These are phyloP conservation scores for Corvus moneduloides DNA, from an alignment of 2,113 vertebrate genomes.

Conservation along the genomic window DNA sequence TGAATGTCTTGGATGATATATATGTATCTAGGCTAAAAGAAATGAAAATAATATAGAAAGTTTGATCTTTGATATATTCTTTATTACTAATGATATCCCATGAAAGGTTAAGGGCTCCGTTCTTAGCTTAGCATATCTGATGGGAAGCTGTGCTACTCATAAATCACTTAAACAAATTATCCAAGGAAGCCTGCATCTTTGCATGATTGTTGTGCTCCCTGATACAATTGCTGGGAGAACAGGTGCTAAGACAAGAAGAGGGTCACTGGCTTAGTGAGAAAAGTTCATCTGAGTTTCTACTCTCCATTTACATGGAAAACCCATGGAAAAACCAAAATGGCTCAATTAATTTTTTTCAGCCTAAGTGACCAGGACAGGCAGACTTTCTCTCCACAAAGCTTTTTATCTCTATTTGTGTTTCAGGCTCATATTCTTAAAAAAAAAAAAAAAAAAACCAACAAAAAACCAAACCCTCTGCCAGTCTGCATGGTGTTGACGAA, in stretches of 20 bases:
- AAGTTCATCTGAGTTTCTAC: not conserved
- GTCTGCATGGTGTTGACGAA: not conserved
- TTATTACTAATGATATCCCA: constrained; percentile 9
- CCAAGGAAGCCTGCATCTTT: constrained; percentile 3
- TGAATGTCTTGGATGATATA: constrained; percentile 61
- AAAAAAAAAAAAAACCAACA: too few relatives aligned
- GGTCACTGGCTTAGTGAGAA: not conserved
- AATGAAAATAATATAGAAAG: constrained; percentile 35
- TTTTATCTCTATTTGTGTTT: not conserved
- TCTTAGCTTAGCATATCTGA: constrained; percentile 27
- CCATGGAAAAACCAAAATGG: not conserved
- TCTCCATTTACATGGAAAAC: not conserved
- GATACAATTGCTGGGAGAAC: not conserved
- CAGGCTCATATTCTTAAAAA: not conserved
- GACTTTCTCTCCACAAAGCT: not conserved
- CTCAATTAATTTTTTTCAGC: not conserved
- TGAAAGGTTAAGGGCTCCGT: constrained; percentile 16
- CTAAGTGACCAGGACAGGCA: not conserved
- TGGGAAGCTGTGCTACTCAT: not conserved
- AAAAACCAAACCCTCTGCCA: not conserved
- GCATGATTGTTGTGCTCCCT: not conserved
- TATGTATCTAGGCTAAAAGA: constrained; percentile 61
- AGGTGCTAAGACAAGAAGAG: not conserved
- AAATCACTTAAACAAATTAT: not conserved
- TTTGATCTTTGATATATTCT: constrained; percentile 27